Evolutionary conservation across 2,797 vertebrate genomes (phyloP).

Genomic region (Heteromormyrus szaboi): DNA sequence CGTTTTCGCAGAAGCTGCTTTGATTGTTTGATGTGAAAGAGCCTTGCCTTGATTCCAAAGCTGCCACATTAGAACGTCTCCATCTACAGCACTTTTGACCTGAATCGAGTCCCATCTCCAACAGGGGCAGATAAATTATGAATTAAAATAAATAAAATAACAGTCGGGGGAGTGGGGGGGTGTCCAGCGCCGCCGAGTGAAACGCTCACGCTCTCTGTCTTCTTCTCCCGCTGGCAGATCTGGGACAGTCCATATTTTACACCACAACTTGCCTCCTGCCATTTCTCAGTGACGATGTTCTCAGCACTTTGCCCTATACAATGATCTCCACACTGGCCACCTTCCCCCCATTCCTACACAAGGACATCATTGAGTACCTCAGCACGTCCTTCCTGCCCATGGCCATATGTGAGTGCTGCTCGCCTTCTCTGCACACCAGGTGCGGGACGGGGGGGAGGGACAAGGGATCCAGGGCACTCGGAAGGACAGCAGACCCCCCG

Average conservation of each 20-base stretch:
- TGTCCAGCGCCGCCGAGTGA: not conserved
- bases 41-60: not conserved
- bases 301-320: constrained; percentile 98
- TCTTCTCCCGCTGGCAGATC: constrained; percentile 78
- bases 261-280: constrained; percentile 97
- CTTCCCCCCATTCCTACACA: constrained; percentile 97
- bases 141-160: not conserved
- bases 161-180: not conserved
- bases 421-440: not conserved
- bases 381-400: constrained; percentile 98
- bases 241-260: constrained; percentile 99
- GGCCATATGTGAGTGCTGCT: constrained; percentile 95
- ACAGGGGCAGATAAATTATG: not conserved
- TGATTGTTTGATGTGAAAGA: not conserved
- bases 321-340: constrained; percentile 99
- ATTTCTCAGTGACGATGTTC: constrained; percentile 97
- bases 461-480: too few relatives aligned
- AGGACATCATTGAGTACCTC: constrained; percentile 99
- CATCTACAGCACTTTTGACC: not conserved
- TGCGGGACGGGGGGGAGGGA: not conserved
- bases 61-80: not conserved
- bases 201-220: constrained; percentile 18
- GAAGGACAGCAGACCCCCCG: not conserved
- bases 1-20: not conserved
- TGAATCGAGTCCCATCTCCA: not conserved